Base-by-base conservation (phyloP, 2,888 invertebrate genomes). In the Pantelozetes paolii region DNA sequence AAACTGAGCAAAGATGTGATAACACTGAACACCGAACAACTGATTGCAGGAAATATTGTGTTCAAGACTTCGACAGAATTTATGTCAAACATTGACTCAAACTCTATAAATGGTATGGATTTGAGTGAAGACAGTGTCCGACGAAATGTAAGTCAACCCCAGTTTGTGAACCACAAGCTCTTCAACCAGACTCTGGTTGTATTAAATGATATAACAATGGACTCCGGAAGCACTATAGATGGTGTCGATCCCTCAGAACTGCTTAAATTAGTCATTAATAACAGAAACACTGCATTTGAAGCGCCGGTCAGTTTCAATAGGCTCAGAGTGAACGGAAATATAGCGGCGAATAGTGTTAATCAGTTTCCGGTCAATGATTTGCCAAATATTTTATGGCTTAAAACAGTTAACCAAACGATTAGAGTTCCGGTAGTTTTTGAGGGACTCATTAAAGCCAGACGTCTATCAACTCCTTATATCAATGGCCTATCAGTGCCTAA, bases 221-320 rank as follows among this genome's bases (percentile, higher is more conserved):
- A 54, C 20, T 30, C 42, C 23, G 71, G 74, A 54, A 62, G 36
- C 26, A 74, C 54, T 26, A 59, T 74, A 9, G 71, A 74, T 30
- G 71, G 62, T 45, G 59, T 72, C 11, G 71, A 74, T 48, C 59
- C 62, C 18, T 71, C 74, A n/a, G 71, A 74, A 30, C 23, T 74
- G n/a, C 30, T 59, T 0, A 57, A 57, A 32, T 26, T 28, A 1
- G 71, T 71, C n/a, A 30, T 45, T 18, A 71, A 42, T 23, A 54
- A 54, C 26, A 48, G 71, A 28, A 74, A 71, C 13, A 36, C 57
- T 26, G 48, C 18, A 18, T 50, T 74, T 36, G 42, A 30, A 15
- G 71, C 26, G 23, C 40, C 57, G 26, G 42, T 62, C 15, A 59
- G 71, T 40, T 57, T 74, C 59, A 40, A 74, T 32, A 48, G 57